Base-by-base conservation (phyloP, 1,140 invertebrate genomes). In the Plectrocnemia conspersa region DNA sequence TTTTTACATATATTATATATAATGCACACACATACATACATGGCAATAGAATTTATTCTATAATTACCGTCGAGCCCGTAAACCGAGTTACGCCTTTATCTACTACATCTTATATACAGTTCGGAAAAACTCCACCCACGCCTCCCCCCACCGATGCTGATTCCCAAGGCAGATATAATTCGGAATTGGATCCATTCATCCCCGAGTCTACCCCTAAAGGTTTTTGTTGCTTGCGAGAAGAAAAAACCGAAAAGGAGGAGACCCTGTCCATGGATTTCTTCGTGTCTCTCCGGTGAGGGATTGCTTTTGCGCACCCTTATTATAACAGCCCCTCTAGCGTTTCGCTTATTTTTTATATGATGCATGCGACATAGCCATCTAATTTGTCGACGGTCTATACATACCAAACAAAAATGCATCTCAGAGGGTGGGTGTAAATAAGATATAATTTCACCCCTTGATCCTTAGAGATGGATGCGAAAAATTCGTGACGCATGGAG, bases 171-270 rank as follows among this genome's bases (percentile, higher is more conserved):
- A 72, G 69, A 74, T 70, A 74, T 76, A 75, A 74, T 74, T 76
- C 74, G 71, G 72, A 76, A 76, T 76, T 76, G 74, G 74, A 76
- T 76, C 69, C 72, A 75, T 76, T 71, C 73, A 75, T 75, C 72
- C 70, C 54, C 27, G 42, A 29, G 29, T 25, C 50, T 46, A 25
- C 47, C 38, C 52, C 36, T 35, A 16, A 53, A 56, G 55, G 59
- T 54, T 61, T 61, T 61, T 61, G 59, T 60, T 60, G 54, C 47
- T 47, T 19, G 24, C 25, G 41, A 52, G 46, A 49, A 48, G 36
- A 60, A 60, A 60, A 60, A 59, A 47, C 46, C 33, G 40, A 10
- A 44, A 25, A 46, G 45, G 47, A 42, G 41, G 53, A 52, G 54
- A 47, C 41, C 19, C 19, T n/a, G 13, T 32, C 16, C 15, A 22